Base-by-base conservation (phyloP, 2,113 vertebrate genomes). In the Cyphomyrus plagiostoma region DNA sequence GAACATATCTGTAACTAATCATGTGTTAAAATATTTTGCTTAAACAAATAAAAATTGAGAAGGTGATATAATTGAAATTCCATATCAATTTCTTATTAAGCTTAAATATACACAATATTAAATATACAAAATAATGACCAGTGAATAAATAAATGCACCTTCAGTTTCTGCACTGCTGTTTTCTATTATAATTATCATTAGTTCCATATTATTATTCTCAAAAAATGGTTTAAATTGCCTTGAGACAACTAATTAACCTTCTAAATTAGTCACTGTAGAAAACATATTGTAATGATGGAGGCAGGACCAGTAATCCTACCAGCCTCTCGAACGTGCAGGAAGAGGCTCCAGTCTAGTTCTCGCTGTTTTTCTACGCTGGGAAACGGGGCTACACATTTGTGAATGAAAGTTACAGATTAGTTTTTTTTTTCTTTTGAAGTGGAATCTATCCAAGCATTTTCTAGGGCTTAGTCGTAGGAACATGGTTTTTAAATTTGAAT, bases 171-270 rank as follows among this genome's bases (percentile, higher is more conserved):
- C 89, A 89, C 90, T 93, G 90, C 90, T 83, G 42, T 87, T 93
- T 92, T 89, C 90, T 89, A 91, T 92, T 94, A 92, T 92, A 93
- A 94, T 95, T 92, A 94, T 94, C 92, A 93, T 94, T 93, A 94
- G 93, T 94, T 94, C 93, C 91, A 92, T 93, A 90, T 93, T 93
- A 94, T 95, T 95, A 94, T 94, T 93, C 92, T 91, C 86, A 1
- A 88, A 88, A 94, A 85, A 93, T 91, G 93, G 90, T 92, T 91
- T 39, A 92, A 90, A 91, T 91, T 91, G 70, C 92, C 91, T 80
- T 83, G 93, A 91, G 91, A 90, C 92, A 92, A 74, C 30, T 89
- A 89, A 89, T 90, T 90, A 89, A 89, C 89, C 89, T 91, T 88
- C 48, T 90, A 89, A 93, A 94, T 94, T 94, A 94, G 91, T 92